A percentile compares a stretch with the other conserved stretches of the same genome.
These are phyloP conservation scores for Drosophila eugracilis DNA, from an alignment of 1,140 invertebrate genomes.

Conservation along the genomic window DNA sequence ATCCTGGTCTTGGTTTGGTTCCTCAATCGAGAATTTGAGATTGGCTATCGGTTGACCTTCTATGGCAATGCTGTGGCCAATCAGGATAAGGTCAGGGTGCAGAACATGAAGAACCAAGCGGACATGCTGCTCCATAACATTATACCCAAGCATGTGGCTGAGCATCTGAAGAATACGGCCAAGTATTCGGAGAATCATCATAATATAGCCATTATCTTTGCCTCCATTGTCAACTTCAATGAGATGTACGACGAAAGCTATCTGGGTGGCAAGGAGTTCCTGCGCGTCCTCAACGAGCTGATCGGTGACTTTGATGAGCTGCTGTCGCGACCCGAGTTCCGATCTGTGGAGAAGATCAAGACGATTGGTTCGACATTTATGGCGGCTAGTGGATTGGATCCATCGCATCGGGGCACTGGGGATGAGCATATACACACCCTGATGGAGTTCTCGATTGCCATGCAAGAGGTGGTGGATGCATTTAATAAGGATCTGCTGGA, in stretches of 20 bases:
- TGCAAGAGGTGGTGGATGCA: constrained; percentile 93
- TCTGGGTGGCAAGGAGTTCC: constrained; percentile 95
- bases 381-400: constrained; percentile 97
- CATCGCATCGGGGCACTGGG: constrained; percentile 88
- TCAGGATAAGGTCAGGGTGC: constrained; percentile 92
- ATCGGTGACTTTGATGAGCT: constrained; percentile 98
- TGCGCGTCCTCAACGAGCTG: constrained; percentile 97
- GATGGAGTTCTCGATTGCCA: constrained; percentile 94
- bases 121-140: constrained; percentile 98
- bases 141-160: constrained; percentile 96
- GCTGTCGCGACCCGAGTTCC: constrained; percentile 92
- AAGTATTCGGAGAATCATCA: constrained; percentile 98
- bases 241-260: constrained; percentile 98
- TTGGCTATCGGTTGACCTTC: constrained; percentile 96
- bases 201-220: constrained; percentile 97
- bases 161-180: constrained; percentile 95
- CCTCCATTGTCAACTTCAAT: constrained; percentile 97
- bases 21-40: constrained; percentile 97
- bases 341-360: constrained; percentile 98
- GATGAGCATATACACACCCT: constrained; percentile 93
- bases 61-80: constrained; percentile 96
- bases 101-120: constrained; percentile 96
- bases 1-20: constrained; percentile 95
- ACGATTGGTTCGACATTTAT: constrained; percentile 99
- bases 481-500: constrained; percentile 95